Evolutionary conservation across 2,113 vertebrate genomes (phyloP).

Genomic region (Pterophyllum scalare): DNA sequence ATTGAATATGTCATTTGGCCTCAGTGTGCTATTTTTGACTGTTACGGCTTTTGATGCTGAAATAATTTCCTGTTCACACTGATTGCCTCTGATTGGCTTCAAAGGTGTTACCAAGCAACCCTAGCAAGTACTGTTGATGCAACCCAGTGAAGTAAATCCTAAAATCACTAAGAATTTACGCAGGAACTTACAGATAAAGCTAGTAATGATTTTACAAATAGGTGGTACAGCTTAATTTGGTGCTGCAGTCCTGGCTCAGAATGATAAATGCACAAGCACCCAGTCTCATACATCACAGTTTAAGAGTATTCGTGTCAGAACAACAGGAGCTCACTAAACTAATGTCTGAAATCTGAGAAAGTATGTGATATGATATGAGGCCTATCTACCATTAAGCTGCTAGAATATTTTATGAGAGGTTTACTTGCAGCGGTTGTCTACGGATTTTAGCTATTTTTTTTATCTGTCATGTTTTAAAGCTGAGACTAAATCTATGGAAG

Average conservation of each 20-base stretch:
- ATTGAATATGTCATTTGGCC: background rate
- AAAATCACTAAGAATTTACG: constrained; percentile 2
- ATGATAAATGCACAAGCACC: background rate
- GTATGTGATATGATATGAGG: constrained; percentile 1
- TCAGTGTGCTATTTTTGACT: background rate
- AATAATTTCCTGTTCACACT: constrained; percentile 10
- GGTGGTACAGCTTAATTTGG: background rate
- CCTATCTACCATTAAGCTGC: background rate
- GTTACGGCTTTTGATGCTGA: background rate
- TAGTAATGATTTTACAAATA: constrained; percentile 12
- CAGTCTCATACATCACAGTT: constrained; percentile 15
- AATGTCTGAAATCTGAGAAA: constrained; percentile 1
- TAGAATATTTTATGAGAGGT: background rate
- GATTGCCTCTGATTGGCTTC: constrained; percentile 9
- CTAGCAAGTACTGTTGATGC: background rate
- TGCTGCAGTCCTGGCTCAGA: background rate
- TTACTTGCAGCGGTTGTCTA: background rate
- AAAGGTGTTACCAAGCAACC: background rate
- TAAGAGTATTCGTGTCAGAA: background rate
- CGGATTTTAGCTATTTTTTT: background rate
- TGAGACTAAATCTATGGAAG: background rate
- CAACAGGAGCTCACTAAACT: background rate
- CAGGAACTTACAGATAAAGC: constrained; percentile 4
- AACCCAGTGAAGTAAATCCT: background rate
- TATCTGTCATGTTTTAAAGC: background rate